A percentile compares a stretch with the other conserved stretches of the same genome.
phyloP scores from a whole-genome alignment of 2,888 invertebrate species.

The Cephus pygmeus region DNA sequence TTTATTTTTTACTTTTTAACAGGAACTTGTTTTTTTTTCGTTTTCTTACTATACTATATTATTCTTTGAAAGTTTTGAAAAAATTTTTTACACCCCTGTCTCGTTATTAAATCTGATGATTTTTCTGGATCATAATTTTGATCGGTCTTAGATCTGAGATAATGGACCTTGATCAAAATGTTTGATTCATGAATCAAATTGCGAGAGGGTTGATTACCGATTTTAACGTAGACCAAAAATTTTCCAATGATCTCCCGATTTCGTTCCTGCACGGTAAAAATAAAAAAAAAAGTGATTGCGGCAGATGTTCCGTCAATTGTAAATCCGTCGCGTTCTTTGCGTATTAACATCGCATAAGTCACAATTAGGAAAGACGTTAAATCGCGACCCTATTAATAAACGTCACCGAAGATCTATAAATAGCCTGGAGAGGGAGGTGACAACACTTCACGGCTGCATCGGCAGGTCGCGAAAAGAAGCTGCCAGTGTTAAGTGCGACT shows the following conservation, averaged over 20 bases:
- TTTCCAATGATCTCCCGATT: background rate
- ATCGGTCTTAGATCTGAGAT: too few species aligned
- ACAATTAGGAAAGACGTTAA: constrained; percentile 54
- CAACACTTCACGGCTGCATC: constrained; percentile 45
- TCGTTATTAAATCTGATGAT: background rate
- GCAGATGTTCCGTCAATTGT: background rate
- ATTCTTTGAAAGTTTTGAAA: too few species aligned
- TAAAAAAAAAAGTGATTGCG: background rate
- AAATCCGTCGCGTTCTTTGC: background rate
- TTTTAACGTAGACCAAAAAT: too few species aligned
- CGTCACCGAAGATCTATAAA: constrained; percentile 29
- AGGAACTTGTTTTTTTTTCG: background rate
- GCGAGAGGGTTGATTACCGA: too few species aligned
- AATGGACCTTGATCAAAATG: too few species aligned
- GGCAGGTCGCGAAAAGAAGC: constrained; percentile 50
- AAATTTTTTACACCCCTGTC: background rate
- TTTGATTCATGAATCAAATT: too few species aligned
- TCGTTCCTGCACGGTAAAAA: background rate
- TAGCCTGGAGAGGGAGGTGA: constrained; percentile 25
- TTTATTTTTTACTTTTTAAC: background rate
- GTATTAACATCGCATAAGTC: constrained; percentile 37
- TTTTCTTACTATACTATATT: background rate
- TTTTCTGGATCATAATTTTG: background rate
- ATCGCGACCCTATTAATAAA: constrained; percentile 55
- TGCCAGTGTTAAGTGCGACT: constrained; percentile 55